phyloP scores from a whole-genome alignment of 1,140 invertebrate genomes.

The Oscheius sp. region DNA sequence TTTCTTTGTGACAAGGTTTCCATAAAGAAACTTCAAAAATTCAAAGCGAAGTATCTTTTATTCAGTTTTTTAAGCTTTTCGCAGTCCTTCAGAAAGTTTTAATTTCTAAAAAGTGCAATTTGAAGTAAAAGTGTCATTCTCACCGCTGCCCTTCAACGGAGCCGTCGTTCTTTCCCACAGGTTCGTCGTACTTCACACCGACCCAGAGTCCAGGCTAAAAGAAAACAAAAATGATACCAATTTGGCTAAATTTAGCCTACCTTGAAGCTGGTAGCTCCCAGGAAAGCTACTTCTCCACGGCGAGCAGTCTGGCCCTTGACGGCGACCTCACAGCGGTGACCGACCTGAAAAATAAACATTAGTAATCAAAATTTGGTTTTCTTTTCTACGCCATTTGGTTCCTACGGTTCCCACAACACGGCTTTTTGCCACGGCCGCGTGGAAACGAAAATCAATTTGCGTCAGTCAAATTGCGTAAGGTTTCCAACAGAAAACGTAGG shows the following conservation, averaged over 20 bases:
- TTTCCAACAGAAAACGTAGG: too few relatives aligned
- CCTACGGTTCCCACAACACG: too few relatives aligned
- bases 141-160: slow-evolving; percentile 81
- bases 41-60: not conserved
- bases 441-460: too few relatives aligned
- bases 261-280: slow-evolving; percentile 88
- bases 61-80: not conserved
- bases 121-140: not conserved
- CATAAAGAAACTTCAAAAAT: not conserved
- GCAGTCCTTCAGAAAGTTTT: not conserved
- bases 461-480: too few relatives aligned
- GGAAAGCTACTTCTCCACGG: slow-evolving; percentile 77
- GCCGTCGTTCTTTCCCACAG: slow-evolving; percentile 95
- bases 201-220: slow-evolving; percentile 91
- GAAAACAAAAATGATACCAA: too few relatives aligned
- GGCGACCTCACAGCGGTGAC: slow-evolving; percentile 29
- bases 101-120: not conserved
- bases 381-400: too few relatives aligned
- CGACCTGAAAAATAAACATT: slow-evolving; percentile 10
- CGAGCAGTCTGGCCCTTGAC: slow-evolving; percentile 12
- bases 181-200: slow-evolving; percentile 87
- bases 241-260: too few relatives aligned
- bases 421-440: too few relatives aligned
- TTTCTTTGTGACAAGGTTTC: not conserved
- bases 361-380: not conserved